These are phyloP conservation scores for Actenoides lindsayi DNA, from an alignment of 2,113 vertebrate genomes.

Conservation along the genomic window DNA sequence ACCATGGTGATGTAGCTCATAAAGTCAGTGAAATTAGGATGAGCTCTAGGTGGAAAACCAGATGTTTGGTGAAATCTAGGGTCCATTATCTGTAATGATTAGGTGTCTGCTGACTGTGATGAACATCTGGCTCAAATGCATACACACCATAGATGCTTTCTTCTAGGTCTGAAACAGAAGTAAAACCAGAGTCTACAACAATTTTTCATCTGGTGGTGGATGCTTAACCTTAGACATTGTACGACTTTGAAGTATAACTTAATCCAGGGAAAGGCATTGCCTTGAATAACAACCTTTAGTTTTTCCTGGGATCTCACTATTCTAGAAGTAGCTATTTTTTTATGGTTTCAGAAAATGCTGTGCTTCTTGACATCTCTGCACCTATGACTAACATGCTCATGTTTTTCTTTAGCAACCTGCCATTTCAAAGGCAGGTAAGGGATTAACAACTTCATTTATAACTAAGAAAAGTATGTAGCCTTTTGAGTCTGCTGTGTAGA, in stretches of 20 bases:
- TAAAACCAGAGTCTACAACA: neutral
- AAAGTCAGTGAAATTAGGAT: neutral
- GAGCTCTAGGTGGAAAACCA: neutral
- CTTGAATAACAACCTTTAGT: neutral
- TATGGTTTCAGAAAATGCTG: neutral
- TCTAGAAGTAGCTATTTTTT: neutral
- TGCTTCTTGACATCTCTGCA: neutral
- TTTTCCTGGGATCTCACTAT: neutral
- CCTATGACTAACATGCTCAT: neutral
- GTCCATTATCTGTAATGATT: neutral
- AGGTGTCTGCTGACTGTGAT: neutral
- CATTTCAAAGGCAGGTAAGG: neutral
- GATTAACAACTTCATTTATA: neutral
- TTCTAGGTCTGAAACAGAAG: neutral
- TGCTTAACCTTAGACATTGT: neutral
- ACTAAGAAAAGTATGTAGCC: neutral
- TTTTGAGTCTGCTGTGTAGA: neutral
- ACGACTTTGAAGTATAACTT: neutral
- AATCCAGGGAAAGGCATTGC: neutral
- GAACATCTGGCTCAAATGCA: neutral
- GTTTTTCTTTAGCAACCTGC: neutral
- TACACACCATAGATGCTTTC: neutral
- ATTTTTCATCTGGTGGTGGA: neutral
- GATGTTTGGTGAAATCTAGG: neutral
- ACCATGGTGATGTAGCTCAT: accelerated